Conservation (phyloP, 2,797 vertebrate genomes). For the Poeciliopsis paucimaculata region DNA sequence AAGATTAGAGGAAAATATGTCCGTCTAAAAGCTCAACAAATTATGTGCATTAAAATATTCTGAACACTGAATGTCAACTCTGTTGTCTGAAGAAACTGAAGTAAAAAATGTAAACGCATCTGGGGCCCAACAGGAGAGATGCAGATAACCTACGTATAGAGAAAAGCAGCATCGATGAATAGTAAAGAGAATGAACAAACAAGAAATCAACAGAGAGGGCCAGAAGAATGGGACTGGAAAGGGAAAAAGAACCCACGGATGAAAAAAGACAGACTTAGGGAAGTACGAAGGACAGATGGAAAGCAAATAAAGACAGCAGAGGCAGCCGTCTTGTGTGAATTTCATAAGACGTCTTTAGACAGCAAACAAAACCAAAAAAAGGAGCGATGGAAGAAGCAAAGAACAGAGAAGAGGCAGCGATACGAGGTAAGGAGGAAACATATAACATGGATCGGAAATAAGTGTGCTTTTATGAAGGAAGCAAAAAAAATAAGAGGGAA, state of each 20-base stretch:
- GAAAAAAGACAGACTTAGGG: constrained; percentile 15
- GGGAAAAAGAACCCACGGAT: constrained; percentile 10
- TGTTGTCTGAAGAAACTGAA: constrained; percentile 38
- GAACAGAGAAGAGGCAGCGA: constrained; percentile 32
- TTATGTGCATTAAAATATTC: neutral
- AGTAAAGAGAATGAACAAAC: constrained; percentile 8
- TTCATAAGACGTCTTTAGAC: constrained; percentile 63
- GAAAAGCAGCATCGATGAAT: constrained; percentile 5
- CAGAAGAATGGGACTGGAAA: constrained; percentile 11
- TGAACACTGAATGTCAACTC: neutral
- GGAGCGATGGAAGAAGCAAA: neutral
- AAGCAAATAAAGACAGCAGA: constrained; percentile 36
- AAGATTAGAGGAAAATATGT: neutral
- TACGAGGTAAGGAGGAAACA: constrained; percentile 32
- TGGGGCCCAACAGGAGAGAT: constrained; percentile 32
- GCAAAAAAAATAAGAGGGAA: neutral
- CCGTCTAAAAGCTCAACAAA: neutral
- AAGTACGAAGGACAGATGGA: constrained; percentile 40
- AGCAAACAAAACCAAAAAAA: constrained; percentile 41
- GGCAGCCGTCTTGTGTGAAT: constrained; percentile 52
- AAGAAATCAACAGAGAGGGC: constrained; percentile 11
- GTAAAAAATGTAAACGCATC: constrained; percentile 6
- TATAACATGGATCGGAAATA: constrained; percentile 43
- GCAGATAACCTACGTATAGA: constrained; percentile 4
- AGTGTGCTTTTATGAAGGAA: neutral